Conservation (phyloP, 2,113 vertebrate species). For the Burhinus oedicnemus region DNA sequence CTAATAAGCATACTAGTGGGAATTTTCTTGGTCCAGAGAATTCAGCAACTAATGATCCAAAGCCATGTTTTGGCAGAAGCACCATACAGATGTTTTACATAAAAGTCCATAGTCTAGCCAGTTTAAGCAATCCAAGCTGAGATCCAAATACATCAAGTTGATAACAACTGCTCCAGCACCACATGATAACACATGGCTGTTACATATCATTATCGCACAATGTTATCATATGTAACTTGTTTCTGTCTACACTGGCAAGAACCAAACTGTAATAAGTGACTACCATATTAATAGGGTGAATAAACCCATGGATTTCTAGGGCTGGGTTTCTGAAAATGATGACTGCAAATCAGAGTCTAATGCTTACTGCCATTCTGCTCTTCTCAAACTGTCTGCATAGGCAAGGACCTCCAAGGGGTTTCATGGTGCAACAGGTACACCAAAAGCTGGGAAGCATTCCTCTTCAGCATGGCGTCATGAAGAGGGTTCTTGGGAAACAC, state of each 20-base stretch:
- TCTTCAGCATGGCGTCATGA: neutral
- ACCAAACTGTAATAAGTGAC: neutral
- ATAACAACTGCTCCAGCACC: neutral
- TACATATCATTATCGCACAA: neutral
- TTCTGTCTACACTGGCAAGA: neutral
- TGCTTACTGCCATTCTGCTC: neutral
- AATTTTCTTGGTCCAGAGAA: neutral
- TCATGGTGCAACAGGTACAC: neutral
- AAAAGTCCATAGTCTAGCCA: neutral
- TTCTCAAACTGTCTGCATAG: neutral
- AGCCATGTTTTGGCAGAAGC: neutral
- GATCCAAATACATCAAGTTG: neutral
- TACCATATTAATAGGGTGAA: neutral
- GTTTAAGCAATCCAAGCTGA: neutral
- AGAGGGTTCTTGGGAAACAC: neutral
- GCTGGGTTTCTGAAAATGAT: neutral
- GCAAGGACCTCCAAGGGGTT: neutral
- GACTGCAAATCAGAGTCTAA: neutral
- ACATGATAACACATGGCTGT: neutral
- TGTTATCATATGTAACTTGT: neutral
- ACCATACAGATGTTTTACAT: neutral
- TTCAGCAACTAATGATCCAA: neutral
- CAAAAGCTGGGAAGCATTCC: neutral
- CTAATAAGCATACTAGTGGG: neutral
- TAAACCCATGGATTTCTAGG: neutral